These are phyloP conservation scores for Psylliodes chrysocephalus DNA, from an alignment of 2,888 invertebrate species.

Conservation along the genomic window DNA sequence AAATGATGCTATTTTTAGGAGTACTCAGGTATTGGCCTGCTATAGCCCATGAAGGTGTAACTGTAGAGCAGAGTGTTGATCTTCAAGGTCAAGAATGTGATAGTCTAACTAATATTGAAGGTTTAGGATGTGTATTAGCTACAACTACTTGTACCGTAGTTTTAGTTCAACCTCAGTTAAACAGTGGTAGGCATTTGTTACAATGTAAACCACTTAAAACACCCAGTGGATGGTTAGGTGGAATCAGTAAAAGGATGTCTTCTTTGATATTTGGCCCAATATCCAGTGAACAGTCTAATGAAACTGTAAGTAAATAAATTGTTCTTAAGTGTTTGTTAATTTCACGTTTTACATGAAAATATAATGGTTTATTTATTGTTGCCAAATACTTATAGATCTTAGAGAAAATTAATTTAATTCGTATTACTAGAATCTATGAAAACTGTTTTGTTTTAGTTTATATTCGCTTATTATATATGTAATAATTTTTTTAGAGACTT, in stretches of 20 bases:
- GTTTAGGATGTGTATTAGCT: constrained; percentile 83
- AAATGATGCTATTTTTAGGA: constrained; percentile 64
- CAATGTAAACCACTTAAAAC: constrained; percentile 75
- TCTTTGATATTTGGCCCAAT: constrained; percentile 83
- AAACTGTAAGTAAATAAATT: constrained; percentile 67
- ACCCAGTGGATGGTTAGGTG: constrained; percentile 87
- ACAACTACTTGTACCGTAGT: constrained; percentile 92
- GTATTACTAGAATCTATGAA: too few species aligned
- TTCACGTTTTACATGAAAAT: too few species aligned
- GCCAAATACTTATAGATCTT: too few species aligned
- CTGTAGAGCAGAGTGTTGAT: constrained; percentile 85
- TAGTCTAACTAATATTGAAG: constrained; percentile 74
- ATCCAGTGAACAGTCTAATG: constrained; percentile 70
- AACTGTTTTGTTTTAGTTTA: too few species aligned
- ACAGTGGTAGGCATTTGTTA: constrained; percentile 76
- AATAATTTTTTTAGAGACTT: constrained; percentile 64
- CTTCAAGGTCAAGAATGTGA: constrained; percentile 90
- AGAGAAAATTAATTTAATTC: too few species aligned
- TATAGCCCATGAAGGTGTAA: constrained; percentile 87
- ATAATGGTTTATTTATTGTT: too few species aligned
- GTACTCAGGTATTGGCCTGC: constrained; percentile 92
- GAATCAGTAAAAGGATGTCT: constrained; percentile 84
- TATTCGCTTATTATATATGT: background rate
- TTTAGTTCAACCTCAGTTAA: constrained; percentile 72
- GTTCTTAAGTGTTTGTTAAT: too few species aligned